phyloP scores from a whole-genome alignment of 2,797 vertebrate genomes.

The Leucoraja ocellata region DNA sequence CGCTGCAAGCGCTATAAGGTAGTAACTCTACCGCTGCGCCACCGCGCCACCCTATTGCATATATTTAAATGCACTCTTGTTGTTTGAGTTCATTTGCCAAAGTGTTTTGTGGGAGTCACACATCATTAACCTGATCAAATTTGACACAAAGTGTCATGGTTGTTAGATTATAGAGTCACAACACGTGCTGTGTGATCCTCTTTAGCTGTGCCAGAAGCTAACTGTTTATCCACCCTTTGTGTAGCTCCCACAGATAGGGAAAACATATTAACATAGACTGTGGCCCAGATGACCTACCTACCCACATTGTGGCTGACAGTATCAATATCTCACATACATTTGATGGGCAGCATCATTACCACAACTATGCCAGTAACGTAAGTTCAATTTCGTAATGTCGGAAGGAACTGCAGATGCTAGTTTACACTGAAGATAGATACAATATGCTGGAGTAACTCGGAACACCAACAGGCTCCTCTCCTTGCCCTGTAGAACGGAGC shows the following conservation, averaged over 20 bases:
- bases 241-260: too few species aligned
- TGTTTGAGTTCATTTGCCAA: conserved; percentile 22
- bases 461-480: too few species aligned
- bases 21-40: too few species aligned
- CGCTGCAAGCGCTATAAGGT: too few species aligned
- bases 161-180: conserved; percentile 13
- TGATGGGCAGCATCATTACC: not conserved
- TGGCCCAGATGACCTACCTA: not conserved
- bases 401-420: too few species aligned
- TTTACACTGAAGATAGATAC: too few species aligned
- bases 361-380: not conserved
- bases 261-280: not conserved
- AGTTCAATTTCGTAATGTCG: too few species aligned
- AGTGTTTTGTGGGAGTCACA: not conserved
- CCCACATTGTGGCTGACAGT: not conserved
- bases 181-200: not conserved
- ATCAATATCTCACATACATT: not conserved
- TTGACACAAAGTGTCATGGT: not conserved
- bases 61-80: not conserved
- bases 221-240: not conserved
- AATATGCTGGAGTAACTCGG: too few species aligned
- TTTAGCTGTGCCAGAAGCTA: not conserved
- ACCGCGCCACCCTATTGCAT: not conserved
- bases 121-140: conserved; percentile 27
- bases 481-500: too few species aligned